Percentiles rank a stretch among this genome's conserved stretches.
Conservation (phyloP, 2,113 vertebrate species). For the Rhabdomys dilectus region DNA sequence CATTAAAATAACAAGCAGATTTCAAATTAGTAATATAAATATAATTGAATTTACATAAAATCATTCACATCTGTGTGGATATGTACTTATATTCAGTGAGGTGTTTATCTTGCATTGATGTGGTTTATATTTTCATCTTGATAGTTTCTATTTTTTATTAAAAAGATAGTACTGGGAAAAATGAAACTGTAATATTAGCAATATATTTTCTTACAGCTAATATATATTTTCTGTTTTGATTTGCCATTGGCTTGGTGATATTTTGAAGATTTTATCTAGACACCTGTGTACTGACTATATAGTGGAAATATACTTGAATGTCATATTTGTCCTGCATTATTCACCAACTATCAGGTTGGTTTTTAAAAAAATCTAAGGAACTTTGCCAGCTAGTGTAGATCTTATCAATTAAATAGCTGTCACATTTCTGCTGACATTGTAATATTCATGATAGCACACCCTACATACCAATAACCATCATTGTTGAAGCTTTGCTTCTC, state of each 20-base stretch:
- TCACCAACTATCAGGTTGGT: neutral
- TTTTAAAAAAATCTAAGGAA: neutral
- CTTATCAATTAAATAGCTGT: slow-evolving; percentile 31
- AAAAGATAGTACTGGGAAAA: neutral
- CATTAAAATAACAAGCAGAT: neutral
- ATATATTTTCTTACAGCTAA: neutral
- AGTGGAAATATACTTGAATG: neutral
- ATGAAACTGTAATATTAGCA: slow-evolving; percentile 38
- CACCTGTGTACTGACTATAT: neutral
- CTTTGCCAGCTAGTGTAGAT: slow-evolving; percentile 15
- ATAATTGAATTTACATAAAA: slow-evolving; percentile 14
- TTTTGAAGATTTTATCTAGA: slow-evolving; percentile 40
- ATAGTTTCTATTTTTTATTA: slow-evolving; percentile 54
- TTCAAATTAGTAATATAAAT: slow-evolving; percentile 20
- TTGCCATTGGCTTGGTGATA: neutral
- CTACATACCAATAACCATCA: neutral
- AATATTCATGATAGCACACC: neutral
- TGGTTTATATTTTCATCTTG: slow-evolving; percentile 52
- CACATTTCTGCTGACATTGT: neutral
- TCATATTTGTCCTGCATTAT: neutral
- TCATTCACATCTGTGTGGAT: neutral
- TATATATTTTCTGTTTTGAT: slow-evolving; percentile 51
- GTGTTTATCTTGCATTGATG: neutral
- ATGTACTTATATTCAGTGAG: neutral
- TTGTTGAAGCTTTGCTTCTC: slow-evolving; percentile 30